Base-by-base conservation (phyloP, 1,140 invertebrate genomes). In the Drosophila parabipectinata region DNA sequence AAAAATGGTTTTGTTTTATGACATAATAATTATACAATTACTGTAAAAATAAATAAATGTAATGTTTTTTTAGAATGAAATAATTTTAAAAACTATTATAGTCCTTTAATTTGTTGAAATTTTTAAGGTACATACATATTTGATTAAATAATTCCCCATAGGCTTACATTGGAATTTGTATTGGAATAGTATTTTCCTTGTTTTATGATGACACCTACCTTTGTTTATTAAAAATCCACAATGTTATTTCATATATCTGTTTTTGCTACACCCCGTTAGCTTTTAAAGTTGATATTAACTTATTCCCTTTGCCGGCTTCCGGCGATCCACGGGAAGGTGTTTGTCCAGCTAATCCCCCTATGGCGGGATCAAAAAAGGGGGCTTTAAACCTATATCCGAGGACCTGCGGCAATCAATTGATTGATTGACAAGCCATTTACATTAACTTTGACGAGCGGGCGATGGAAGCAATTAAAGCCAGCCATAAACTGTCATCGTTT, bases 361-460 rank as follows among this genome's bases (percentile, higher is more conserved):
- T 1, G 28, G 30, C 24, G 24, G 21, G n/a, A 12, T 10, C 8
- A 68, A 69, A 69, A 69, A 48, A 54, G 26, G 44, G 41, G 15
- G 48, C 54, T 66, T 64, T 69, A 60, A 58, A 51, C 73, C 54
- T 62, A 62, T 60, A 78, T 73, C 54, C 37, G 71, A 5, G 76
- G 72, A 66, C 72, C 76, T 54, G 68, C 47, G 71, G 61, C 63
- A 64, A 73, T 67, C 72, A 52, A 41, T 48, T 71, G 75, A 82
- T 83, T 84, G 80, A 84, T 84, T 84, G 80, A 84, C 80, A 84
- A 80, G 62, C 77, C 81, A 77, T 84, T 83, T 77, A 79, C 63
- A 84, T 79, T 72, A 69, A 66, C 41, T 61, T 57, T 78, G 64
- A 69, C 63, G 63, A 69, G 63, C 63, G 63, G 66, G 44, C 64